phyloP scores from a whole-genome alignment of 1,140 invertebrate species.

The Oryctes rhinoceros region DNA sequence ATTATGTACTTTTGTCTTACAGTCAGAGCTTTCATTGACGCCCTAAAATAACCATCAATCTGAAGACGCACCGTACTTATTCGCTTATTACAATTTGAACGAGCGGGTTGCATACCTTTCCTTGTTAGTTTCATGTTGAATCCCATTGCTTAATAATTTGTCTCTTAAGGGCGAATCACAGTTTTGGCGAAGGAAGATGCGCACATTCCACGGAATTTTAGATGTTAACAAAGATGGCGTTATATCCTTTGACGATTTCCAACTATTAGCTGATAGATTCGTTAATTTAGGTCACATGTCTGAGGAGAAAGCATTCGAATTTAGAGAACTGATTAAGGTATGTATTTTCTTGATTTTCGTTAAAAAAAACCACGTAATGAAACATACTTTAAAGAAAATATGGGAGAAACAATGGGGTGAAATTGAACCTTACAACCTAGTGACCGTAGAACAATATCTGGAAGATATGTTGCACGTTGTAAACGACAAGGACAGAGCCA shows the following conservation, averaged over 20 bases:
- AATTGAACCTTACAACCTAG: constrained; percentile 79
- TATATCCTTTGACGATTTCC: constrained; percentile 82
- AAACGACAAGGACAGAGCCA: constrained; percentile 76
- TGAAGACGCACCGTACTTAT: too few species aligned
- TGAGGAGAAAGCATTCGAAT: constrained; percentile 70
- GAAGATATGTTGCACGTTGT: constrained; percentile 82
- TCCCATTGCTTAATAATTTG: not conserved
- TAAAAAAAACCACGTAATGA: constrained; percentile 39
- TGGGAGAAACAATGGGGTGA: constrained; percentile 88
- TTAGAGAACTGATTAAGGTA: constrained; percentile 72
- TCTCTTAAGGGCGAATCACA: constrained; percentile 73
- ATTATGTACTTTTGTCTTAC: too few species aligned
- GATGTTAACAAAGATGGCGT: constrained; percentile 88
- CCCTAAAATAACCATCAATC: too few species aligned
- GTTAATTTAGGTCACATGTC: constrained; percentile 75
- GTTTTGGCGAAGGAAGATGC: constrained; percentile 91
- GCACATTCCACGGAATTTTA: constrained; percentile 80
- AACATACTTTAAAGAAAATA: constrained; percentile 66
- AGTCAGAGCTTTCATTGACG: too few species aligned
- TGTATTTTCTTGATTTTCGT: constrained; percentile 44
- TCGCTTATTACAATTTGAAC: too few species aligned
- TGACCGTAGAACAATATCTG: constrained; percentile 81
- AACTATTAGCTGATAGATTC: constrained; percentile 76
- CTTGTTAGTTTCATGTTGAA: not conserved
- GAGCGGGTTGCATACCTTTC: too few species aligned